Percentiles rank a stretch among this genome's conserved stretches.
Conservation (phyloP, 1,140 invertebrate genomes). For the Sitobion miscanthi region DNA sequence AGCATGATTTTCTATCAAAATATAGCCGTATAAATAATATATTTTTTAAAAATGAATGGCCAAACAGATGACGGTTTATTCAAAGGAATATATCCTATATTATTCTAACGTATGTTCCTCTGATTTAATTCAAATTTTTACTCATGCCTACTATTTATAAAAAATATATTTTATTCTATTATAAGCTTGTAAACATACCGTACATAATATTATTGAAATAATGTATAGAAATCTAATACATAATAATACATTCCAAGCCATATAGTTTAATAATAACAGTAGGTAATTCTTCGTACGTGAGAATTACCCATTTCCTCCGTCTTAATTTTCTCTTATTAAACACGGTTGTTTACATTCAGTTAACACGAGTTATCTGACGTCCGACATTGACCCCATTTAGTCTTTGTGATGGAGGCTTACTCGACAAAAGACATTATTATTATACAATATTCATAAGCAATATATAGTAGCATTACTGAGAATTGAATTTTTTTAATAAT, state of each 20-base stretch:
- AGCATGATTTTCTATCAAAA: background rate
- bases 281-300: conserved; percentile 18
- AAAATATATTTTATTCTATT: background rate
- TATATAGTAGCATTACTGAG: background rate
- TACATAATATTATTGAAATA: background rate
- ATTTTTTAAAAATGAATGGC: background rate
- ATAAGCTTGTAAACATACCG: background rate
- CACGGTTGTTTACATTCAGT: conserved; percentile 18
- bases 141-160: background rate
- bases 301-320: conserved; percentile 34
- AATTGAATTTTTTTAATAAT: background rate
- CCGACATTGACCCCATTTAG: conserved; percentile 2
- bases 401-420: background rate
- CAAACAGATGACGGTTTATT: background rate
- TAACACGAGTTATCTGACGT: conserved; percentile 3
- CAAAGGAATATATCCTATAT: background rate
- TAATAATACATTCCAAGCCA: conserved; percentile 25
- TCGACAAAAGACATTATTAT: background rate
- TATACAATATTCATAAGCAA: conserved; percentile 11
- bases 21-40: background rate
- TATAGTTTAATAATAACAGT: background rate
- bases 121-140: background rate
- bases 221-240: background rate
- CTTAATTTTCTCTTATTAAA: conserved; percentile 46
- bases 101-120: background rate